Conservation (phyloP, 64 coral and sea anemone genomes). For the Stichodactyla helianthus region DNA sequence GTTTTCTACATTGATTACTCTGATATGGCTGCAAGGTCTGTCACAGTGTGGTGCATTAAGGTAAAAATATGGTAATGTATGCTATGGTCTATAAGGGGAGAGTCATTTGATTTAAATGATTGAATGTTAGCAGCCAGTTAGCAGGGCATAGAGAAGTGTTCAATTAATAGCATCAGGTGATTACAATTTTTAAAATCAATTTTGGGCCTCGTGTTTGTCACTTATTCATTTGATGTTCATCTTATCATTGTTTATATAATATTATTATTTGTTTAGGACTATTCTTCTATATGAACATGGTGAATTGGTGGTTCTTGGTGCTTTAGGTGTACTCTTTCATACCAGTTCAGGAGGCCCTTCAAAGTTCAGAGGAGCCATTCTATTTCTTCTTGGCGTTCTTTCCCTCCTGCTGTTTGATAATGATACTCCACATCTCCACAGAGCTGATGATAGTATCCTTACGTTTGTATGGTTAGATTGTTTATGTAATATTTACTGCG, state of each 20-base stretch:
- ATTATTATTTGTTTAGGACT: constrained; percentile 54
- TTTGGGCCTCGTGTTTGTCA: not conserved
- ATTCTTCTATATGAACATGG: constrained; percentile 81
- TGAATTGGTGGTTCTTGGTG: constrained; percentile 82
- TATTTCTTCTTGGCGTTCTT: constrained; percentile 83
- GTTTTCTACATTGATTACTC: constrained; percentile 72
- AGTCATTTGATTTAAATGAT: no score
- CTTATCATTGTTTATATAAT: not conserved
- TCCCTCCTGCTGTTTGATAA: constrained; percentile 93
- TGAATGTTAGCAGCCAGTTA: no score
- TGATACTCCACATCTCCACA: constrained; percentile 54
- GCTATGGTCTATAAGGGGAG: no score
- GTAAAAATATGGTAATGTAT: constrained; percentile 19
- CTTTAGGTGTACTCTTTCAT: constrained; percentile 82
- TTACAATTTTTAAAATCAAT: no score
- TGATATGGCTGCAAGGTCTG: constrained; percentile 86
- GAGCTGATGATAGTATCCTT: constrained; percentile 85
- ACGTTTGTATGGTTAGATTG: not conserved
- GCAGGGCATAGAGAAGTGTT: no score
- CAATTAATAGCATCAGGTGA: no score
- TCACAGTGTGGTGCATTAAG: constrained; percentile 87
- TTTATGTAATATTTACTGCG: no score
- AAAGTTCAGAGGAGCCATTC: constrained; percentile 82
- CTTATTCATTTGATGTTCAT: not conserved
- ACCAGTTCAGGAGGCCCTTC: constrained; percentile 68